Percentiles rank a stretch among this genome's conserved stretches.
Evolutionary conservation across 2,888 invertebrate species (phyloP).

Genomic region (Patella pellucida): DNA sequence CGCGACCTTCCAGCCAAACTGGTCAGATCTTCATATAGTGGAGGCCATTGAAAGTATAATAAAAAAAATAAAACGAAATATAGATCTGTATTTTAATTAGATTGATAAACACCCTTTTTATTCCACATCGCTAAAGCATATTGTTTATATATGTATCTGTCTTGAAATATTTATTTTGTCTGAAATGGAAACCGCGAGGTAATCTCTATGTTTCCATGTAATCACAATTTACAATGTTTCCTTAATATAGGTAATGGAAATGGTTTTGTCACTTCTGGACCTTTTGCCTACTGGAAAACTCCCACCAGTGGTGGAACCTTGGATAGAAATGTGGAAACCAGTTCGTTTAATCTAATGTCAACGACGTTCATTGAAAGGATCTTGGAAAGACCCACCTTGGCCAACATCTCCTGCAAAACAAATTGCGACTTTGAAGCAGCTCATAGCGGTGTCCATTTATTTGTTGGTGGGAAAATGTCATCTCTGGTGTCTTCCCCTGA

Average conservation of each 20-base stretch:
- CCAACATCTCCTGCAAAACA: background rate
- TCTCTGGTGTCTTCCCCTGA: background rate
- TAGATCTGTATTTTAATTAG: too few relatives aligned
- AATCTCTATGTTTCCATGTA: too few relatives aligned
- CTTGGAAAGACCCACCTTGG: background rate
- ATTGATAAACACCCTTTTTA: too few relatives aligned
- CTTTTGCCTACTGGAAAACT: background rate
- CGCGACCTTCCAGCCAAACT: too few relatives aligned
- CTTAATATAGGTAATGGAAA: background rate
- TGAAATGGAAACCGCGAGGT: too few relatives aligned
- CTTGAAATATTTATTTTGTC: too few relatives aligned
- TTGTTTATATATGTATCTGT: too few relatives aligned
- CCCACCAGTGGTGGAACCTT: background rate
- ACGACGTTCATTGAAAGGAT: background rate
- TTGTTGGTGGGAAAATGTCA: background rate
- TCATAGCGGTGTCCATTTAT: background rate
- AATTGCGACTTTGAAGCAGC: constrained; percentile 5
- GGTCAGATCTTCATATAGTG: too few relatives aligned
- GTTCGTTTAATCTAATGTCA: background rate
- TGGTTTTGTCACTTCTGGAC: constrained; percentile 4
- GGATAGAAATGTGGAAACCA: background rate
- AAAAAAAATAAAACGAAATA: too few relatives aligned
- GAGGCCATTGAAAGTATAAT: too few relatives aligned
- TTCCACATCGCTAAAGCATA: too few relatives aligned
- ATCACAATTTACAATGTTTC: too few relatives aligned